Conservation (phyloP, 2,888 invertebrate genomes). For the Erannis defoliaria region DNA sequence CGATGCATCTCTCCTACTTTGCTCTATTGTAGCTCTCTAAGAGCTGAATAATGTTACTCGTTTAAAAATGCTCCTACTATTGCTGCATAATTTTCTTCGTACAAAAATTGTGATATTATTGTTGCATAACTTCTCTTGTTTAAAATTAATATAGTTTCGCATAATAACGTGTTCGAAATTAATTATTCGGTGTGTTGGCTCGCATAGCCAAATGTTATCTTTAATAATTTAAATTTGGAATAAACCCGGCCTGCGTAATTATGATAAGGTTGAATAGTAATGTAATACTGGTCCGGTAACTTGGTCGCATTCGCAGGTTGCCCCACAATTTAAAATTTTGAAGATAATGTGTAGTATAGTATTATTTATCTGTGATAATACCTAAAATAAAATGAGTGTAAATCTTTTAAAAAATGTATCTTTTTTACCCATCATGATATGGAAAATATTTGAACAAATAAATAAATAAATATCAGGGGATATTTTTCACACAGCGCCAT, state of each 20-base stretch:
- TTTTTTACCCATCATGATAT: no score
- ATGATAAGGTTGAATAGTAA: not conserved
- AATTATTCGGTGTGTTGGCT: slow-evolving; percentile 3
- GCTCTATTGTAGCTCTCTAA: not conserved
- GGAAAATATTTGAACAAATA: no score
- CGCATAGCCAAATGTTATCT: not conserved
- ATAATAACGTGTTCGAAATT: slow-evolving; percentile 7
- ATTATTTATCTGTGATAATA: no score
- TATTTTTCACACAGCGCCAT: no score
- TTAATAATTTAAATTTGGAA: not conserved
- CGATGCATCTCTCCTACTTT: slow-evolving; percentile 5
- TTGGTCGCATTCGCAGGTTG: no score
- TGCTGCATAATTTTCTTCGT: not conserved
- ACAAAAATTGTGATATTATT: not conserved
- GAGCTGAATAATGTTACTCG: not conserved
- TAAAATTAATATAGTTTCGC: slow-evolving; percentile 10
- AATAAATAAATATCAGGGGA: no score
- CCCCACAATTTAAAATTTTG: no score
- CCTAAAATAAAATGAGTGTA: no score
- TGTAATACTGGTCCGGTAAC: no score
- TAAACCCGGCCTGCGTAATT: not conserved
- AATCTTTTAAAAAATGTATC: no score
- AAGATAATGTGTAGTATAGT: no score
- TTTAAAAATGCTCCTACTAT: not conserved
- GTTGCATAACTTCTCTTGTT: not conserved